Base-by-base conservation (phyloP, 2,797 vertebrate genomes). In the Hephaestus fuliginosus region DNA sequence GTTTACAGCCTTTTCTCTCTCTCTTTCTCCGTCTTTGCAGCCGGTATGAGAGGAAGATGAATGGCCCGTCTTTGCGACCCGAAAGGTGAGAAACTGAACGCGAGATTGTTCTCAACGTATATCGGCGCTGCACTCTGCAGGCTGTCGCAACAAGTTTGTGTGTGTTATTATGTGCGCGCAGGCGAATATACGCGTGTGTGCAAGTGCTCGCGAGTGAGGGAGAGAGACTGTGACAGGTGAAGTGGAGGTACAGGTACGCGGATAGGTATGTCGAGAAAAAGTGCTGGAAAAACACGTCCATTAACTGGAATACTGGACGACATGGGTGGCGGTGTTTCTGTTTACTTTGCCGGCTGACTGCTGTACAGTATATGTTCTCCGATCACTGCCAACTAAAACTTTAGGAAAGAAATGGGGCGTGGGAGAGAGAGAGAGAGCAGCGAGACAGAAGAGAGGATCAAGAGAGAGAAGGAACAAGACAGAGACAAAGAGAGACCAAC, bases 41-140 rank as follows among this genome's bases (percentile, higher is more conserved):
- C 52, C 48, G 43, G 3, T 65, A 7, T 56, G 56, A 72, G 53
- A 82, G 72, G 66, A 90, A 76, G 84, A 91, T 70, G 55, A 72
- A 89, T 76, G 55, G 69, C 69, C 5, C 9, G 11, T 49, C 36
- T 41, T 56, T 76, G 57, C 4, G 9, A 39, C 46, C 36, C 5
- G 41, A 86, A 52, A 82, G 64, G 61, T 85, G 80, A 87, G 52
- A 85, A 78, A 84, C 68, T 52, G 66, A 28, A 1, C 25, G 20
- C 17, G 39, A 51, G 68, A 83, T 75, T 74, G 72, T 46, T 73
- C 57, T 70, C 62, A 87, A 44, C 71, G 44, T 64, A 46, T 70
- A 57, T 14, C 9, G 18, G 80, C 74, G 28, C 46, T 30, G 58
- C 71, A 53, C 56, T 70, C 52, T 46, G 64, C 51, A 14, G 58